Evolutionary conservation across 1,140 invertebrate genomes (phyloP).

Genomic region (Drosophila takahashii): DNA sequence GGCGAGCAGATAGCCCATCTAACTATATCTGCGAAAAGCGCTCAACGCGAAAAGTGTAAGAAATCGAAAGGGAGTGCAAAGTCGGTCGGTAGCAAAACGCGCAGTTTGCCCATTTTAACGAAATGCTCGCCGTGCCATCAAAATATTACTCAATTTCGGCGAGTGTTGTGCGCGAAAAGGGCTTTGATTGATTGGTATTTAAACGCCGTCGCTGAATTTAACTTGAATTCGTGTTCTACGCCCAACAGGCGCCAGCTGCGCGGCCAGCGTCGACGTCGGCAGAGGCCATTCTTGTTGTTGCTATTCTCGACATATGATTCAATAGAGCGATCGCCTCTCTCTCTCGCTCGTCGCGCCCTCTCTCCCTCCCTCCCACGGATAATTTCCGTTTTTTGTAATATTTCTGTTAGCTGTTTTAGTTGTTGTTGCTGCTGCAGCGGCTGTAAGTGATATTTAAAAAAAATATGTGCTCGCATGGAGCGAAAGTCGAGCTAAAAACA

Average conservation of each 20-base stretch:
- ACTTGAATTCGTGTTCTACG: constrained; percentile 34
- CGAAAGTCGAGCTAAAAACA: constrained; percentile 35
- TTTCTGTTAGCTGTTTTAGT: constrained; percentile 47
- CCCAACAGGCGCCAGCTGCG: constrained; percentile 48
- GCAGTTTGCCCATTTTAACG: constrained; percentile 13
- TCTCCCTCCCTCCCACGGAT: constrained; percentile 26
- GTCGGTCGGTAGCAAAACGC: constrained; percentile 22
- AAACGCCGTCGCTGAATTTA: background rate
- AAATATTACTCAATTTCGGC: constrained; percentile 17
- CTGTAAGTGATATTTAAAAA: constrained; percentile 67
- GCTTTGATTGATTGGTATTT: constrained; percentile 1
- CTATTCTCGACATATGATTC: constrained; percentile 84
- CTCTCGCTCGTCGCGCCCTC: constrained; percentile 5
- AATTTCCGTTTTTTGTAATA: constrained; percentile 64
- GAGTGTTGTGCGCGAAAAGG: background rate
- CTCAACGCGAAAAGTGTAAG: constrained; percentile 2
- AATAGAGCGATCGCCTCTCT: constrained; percentile 67
- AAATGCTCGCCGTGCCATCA: background rate
- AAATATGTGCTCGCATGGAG: constrained; percentile 39
- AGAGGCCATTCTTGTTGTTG: constrained; percentile 75
- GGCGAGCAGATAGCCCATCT: background rate
- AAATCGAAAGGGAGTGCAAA: constrained; percentile 31
- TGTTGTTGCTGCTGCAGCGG: constrained; percentile 24
- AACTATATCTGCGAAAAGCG: too few species aligned
- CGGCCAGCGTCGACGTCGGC: constrained; percentile 45